Evolutionary conservation across 2,113 vertebrate genomes (phyloP), one percentile per base, ranked within the genome.

Genomic region (Pterocles orientalis): DNA sequence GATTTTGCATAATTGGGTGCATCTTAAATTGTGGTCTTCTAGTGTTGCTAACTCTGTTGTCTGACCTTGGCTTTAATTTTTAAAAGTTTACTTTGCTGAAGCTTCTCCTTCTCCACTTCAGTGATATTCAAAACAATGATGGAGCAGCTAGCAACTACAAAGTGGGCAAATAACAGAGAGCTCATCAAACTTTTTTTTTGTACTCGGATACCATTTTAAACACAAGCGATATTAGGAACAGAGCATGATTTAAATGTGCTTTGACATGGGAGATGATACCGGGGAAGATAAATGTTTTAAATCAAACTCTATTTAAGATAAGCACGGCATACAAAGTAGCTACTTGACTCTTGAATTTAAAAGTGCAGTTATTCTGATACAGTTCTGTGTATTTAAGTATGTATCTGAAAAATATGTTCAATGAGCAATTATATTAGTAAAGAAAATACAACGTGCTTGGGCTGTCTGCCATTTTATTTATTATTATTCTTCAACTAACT

Each of bases 251-350:
- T 92, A 94, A 86, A 90, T 77, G 79, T 95, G 85, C 90, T 92
- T 94, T 94, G 93, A 95, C 95, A 92, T 11, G n/a, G 90, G 88
- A 92, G 79, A 95, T 66, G 95, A 97, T 96, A 92, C 85, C 0
- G 0, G 62, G 18, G 51, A 80, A 96, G 95, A 96, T 93, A 96
- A 94, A 97, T 83, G 95, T 96, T 96, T 95, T 92, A 96, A 97
- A 96, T 96, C 94, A 93, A 94, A 95, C 79, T 93, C 78, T 73
- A 43, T 87, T 91, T 86, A 93, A 97, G 91, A 95, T 97, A 96
- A 95, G 94, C 57, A 1, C 7, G 3, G 90, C 88, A 92, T 94
- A 94, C 88, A 94, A 95, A 96, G 93, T 92, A 96, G 90, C 90
- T 95, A 94, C 91, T 95, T 95, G 91, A 93, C 87, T 93, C 90